Base-by-base conservation (phyloP, 2,797 vertebrate genomes). In the Zenarchopterus dispar region DNA sequence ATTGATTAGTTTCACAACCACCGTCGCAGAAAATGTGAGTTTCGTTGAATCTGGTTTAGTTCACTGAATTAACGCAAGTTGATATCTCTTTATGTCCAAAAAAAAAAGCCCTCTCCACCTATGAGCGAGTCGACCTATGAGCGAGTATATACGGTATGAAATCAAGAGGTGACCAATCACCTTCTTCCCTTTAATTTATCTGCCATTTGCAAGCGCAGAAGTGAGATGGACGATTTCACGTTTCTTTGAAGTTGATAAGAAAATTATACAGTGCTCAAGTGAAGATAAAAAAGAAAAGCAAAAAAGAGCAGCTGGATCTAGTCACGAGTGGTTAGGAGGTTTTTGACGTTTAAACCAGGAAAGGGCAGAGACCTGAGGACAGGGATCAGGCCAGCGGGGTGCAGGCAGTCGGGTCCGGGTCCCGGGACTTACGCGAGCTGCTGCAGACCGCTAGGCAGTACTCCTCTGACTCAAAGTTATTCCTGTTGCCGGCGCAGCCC, bases 381-480 rank as follows among this genome's bases (percentile, higher is more conserved):
- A 76, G 79, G 66, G 71, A 33, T 76, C 72, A 75, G 73, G 66
- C 79, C 50, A 1, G 17, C 24, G 45, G 43, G 45, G 50, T 8
- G 6, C 70, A 75, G 67, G 56, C 57, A 23, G 51, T 50, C 24
- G 33, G 39, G 68, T 81, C 75, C 36, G 4, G 4, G 48, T 61
- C 77, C 80, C 33, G 60, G 61, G 75, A 98, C 97, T 98, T 98
- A 98, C 97, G 93, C 94, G 96, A 95, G 95, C 95, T 95, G 94
- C 96, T 94, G 96, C 97, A 86, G 93, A 96, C 96, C 93, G 93
- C 95, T 90, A 98, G 89, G 95, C 97, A 99, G 96, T 99, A 99
- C 62, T 98, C 96, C 93, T 98, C 95, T 5, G 97, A 96, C 73
- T 96, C 96, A 97, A 99, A 99, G 97, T 99, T 99, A 96, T 99